phyloP scores from a whole-genome alignment of 1,140 invertebrate genomes.

The Leptopilina clavipes region DNA sequence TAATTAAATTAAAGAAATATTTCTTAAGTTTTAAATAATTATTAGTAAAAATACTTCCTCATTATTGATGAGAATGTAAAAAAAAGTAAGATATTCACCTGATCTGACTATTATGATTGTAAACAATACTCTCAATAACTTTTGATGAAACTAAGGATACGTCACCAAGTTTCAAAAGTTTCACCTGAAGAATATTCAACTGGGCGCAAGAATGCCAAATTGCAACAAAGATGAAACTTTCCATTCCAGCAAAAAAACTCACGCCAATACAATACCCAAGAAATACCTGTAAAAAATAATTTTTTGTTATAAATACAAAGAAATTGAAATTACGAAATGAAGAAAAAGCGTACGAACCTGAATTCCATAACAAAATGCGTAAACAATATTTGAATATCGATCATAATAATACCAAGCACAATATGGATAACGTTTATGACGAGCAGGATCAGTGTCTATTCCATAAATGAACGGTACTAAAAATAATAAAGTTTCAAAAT shows the following conservation, averaged over 20 bases:
- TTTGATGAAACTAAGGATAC: neutral
- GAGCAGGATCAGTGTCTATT: neutral
- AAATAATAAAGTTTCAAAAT: neutral
- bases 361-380: neutral
- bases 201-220: too few relatives aligned
- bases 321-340: too few relatives aligned
- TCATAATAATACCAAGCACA: slow-evolving; percentile 3
- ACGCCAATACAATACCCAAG: neutral
- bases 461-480: neutral
- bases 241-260: neutral
- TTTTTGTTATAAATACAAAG: too few relatives aligned
- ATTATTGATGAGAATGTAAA: too few relatives aligned
- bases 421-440: neutral
- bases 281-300: neutral
- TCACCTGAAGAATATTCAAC: neutral
- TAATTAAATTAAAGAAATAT: neutral
- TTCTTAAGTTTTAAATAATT: too few relatives aligned
- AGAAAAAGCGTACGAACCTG: neutral
- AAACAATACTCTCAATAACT: neutral
- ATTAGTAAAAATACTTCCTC: too few relatives aligned
- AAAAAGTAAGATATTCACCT: too few relatives aligned
- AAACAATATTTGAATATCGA: neutral
- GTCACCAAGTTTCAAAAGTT: neutral
- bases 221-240: neutral
- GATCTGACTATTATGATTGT: neutral